A percentile compares a stretch with the other conserved stretches of the same genome.
Conservation (phyloP, 2,797 vertebrate genomes). For the Hippoglossus hippoglossus region DNA sequence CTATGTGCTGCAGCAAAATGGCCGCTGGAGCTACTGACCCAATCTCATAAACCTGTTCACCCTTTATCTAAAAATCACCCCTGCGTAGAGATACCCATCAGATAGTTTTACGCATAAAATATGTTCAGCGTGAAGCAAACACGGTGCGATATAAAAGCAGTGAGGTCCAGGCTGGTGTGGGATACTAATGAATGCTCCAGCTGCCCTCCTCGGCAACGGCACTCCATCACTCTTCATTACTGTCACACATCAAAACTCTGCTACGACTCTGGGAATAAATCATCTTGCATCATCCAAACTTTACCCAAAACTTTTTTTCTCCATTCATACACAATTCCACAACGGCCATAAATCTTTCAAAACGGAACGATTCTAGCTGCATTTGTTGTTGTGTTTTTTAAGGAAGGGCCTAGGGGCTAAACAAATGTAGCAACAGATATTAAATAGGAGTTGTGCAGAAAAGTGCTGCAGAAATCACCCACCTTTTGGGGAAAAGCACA, state of each 20-base stretch:
- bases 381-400: neutral
- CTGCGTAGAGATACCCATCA: conserved; percentile 29
- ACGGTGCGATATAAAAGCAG: conserved; percentile 66
- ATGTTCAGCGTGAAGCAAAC: conserved; percentile 35
- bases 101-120: conserved; percentile 37
- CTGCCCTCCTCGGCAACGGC: conserved; percentile 94
- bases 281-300: conserved; percentile 89
- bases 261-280: conserved; percentile 92
- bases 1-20: conserved; percentile 91
- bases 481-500: conserved; percentile 98
- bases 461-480: conserved; percentile 62
- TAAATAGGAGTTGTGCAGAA: neutral
- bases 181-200: conserved; percentile 95
- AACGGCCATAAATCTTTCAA: conserved; percentile 68
- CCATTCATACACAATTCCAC: conserved; percentile 79
- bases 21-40: conserved; percentile 85
- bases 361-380: conserved; percentile 1
- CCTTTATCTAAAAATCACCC: conserved; percentile 35
- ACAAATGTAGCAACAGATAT: conserved; percentile 54
- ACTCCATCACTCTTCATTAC: conserved; percentile 99
- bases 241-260: conserved; percentile 97
- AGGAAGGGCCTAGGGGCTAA: conserved; percentile 27
- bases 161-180: conserved; percentile 87
- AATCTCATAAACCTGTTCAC: conserved; percentile 15
- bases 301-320: conserved; percentile 72